Evolutionary conservation across 2,797 vertebrate species (phyloP).

Genomic region (Acanthis flammea): DNA sequence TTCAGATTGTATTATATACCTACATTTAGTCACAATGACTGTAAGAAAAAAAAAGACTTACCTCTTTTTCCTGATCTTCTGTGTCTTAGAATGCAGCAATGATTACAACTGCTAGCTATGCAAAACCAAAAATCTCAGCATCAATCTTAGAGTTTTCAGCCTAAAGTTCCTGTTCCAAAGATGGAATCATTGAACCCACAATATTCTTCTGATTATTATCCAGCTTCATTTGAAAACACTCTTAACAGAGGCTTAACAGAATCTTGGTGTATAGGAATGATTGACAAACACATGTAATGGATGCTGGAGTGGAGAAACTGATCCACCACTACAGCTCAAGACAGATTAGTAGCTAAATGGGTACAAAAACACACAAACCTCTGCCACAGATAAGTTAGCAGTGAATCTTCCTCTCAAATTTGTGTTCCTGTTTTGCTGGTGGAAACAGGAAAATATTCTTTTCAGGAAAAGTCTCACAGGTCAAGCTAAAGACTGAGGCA

Average conservation of each 20-base stretch:
- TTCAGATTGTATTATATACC: not conserved
- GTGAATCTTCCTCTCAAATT: not conserved
- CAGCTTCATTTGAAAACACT: not conserved
- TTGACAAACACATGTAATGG: not conserved
- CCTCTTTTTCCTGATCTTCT: not conserved
- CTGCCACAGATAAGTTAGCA: not conserved
- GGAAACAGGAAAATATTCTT: not conserved
- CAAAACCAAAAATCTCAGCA: not conserved
- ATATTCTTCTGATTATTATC: not conserved
- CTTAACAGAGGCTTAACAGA: not conserved
- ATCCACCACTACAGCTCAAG: not conserved
- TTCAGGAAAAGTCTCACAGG: not conserved
- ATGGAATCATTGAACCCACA: not conserved
- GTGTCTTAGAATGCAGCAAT: not conserved
- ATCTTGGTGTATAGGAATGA: not conserved
- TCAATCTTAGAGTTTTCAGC: not conserved
- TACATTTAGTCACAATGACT: not conserved
- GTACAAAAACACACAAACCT: not conserved
- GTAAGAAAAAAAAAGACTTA: not conserved
- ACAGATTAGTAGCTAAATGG: not conserved
- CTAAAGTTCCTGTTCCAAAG: not conserved
- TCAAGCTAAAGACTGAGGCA: not conserved
- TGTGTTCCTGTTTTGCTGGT: not conserved
- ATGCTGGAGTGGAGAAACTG: not conserved
- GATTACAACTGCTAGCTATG: rapidly evolving